Evolutionary conservation across 2,797 vertebrate species (phyloP), one percentile per base, ranked within the genome.

Genomic region (Artibeus jamaicensis): DNA sequence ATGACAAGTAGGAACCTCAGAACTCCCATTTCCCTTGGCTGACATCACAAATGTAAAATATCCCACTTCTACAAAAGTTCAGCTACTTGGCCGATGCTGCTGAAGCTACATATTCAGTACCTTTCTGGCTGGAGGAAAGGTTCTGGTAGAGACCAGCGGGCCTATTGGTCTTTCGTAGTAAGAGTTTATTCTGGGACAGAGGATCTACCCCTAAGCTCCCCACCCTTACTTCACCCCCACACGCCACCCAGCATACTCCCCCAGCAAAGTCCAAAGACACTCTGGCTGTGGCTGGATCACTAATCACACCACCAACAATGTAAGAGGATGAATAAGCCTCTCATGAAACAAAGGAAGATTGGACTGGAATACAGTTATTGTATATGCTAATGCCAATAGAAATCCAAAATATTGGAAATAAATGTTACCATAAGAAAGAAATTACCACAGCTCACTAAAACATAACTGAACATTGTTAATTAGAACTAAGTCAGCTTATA

Each of bases 41-140:
- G 91, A 95, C 78, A 91, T 91, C 93, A 94, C 78, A 96, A 91
- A 94, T 83, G 78, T 89, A 91, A 96, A 94, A 86, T 8, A 34
- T 89, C 65, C 92, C 90, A 19, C 76, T 91, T 91, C 50, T 78
- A 57, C 34, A 39, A 44, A 95, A 93, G 85, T 91, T 91, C 83
- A 95, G 76, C 46, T 59, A 53, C 81, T 96, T 96, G 42, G 92
- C 95, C 85, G 89, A 34, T 89, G 76, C 34, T 70, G 34, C 94
- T 77, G 53, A 81, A 9, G 12, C 57, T 57, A 73, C 55, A 70
- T 65, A 89, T 91, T 95, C 92, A 86, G 68, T n/a, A 57, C 71
- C 46, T 55, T 62, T 86, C 82, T 85, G 46, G 86, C 37, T 84
- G 39, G 50, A 84, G 62, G 48, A 86, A 96, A 92, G 37, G 68